Evolutionary conservation across 2,113 vertebrate genomes (phyloP), one percentile per base, ranked within the genome.

Genomic region (Mus pahari): DNA sequence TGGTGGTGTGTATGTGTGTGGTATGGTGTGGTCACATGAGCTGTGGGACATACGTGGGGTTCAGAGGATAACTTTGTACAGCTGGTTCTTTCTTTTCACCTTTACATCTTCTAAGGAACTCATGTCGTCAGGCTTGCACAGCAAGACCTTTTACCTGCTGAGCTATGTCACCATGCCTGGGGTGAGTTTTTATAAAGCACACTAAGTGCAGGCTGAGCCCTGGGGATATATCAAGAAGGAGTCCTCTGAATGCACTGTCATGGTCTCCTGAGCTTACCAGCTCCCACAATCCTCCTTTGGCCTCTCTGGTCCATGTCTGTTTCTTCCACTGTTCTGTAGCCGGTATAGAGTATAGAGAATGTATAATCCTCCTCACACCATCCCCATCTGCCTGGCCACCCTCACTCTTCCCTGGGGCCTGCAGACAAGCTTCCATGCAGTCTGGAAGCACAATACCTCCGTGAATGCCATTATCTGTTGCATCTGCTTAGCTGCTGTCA

Each of bases 391-490:
- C 79, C 36, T 45, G 74, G 62, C 79, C 79, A 66, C 31, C 42
- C 60, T 28, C 74, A 22, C 48, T 77, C 33, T 68, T 33, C 22
- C 42, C 60, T 39, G 86, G 62, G 77, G 33, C 26, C 33, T 86
- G 53, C 24, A 50, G 53, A 70, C 62, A 50, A 22, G 53, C 26
- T 45, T n/a, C 45, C 48, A 31, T 79, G 28, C 42, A 19, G 50
- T 42, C 22, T 12, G 55, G 11, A 73, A 88, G 13, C 19, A 24
- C 58, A n/a, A n/a, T 17, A 53, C 22, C 71, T 26, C 48, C 19
- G 1, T 0, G 24, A 88, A 82, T 10, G 16, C 58, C 45, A 36
- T 2, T 48, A 19, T 45, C 24, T 71, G 0, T 12, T 33, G 20
- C 26, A 20, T 5, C n/a, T 66, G 62, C 71, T 92, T 60, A 60